These are phyloP conservation scores for Xerus rutilus DNA, from an alignment of 2,797 vertebrate species.

Conservation along the genomic window DNA sequence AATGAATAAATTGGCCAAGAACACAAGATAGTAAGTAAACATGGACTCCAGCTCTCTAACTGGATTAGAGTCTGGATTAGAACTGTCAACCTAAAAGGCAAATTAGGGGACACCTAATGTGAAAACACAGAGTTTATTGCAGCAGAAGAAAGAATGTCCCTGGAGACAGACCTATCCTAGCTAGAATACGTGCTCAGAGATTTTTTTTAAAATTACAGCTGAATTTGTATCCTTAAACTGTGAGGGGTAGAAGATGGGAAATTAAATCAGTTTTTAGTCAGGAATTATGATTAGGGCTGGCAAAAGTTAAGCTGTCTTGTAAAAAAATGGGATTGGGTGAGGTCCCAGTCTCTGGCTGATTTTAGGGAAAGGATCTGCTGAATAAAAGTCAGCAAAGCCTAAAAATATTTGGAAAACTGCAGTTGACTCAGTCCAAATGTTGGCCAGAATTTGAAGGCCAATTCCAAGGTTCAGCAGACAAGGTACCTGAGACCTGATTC, in stretches of 20 bases:
- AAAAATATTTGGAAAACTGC: neutral
- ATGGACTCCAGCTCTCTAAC: neutral
- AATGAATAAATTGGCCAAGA: neutral
- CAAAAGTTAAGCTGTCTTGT: neutral
- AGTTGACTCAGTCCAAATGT: neutral
- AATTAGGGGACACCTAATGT: too few species aligned
- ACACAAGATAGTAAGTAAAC: neutral
- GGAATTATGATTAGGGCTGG: neutral
- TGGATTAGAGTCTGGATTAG: neutral
- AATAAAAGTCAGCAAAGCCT: neutral
- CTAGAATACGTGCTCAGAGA: neutral
- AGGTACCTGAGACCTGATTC: neutral
- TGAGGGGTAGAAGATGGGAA: neutral
- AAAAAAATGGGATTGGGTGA: neutral
- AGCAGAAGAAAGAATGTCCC: too few species aligned
- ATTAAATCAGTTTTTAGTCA: neutral
- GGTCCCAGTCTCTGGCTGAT: neutral
- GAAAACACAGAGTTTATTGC: neutral
- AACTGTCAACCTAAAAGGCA: neutral
- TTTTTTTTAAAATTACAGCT: neutral
- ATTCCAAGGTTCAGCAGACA: neutral
- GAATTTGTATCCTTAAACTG: neutral
- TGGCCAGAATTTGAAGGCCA: neutral
- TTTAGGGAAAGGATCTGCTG: neutral
- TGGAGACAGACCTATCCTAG: neutral